Conservation (phyloP, 2,797 vertebrate genomes). For the Hippoglossus hippoglossus region DNA sequence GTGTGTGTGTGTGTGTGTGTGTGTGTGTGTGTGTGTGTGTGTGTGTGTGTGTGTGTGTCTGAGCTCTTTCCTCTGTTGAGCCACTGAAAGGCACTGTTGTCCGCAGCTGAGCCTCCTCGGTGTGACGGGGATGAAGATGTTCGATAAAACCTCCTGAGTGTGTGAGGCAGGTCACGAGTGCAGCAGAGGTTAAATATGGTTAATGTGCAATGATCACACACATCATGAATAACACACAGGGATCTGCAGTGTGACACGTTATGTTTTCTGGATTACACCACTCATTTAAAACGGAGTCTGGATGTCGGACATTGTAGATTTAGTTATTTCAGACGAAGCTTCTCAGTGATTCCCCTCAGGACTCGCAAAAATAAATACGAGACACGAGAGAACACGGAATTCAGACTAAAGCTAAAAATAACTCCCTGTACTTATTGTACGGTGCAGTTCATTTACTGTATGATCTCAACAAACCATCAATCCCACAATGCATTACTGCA, state of each 20-base stretch:
- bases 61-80: slow-evolving; percentile 32
- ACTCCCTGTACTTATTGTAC: neutral
- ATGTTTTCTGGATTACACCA: neutral
- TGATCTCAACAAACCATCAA: neutral
- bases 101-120: slow-evolving; percentile 50
- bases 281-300: neutral
- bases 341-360: too few relatives aligned
- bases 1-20: too few relatives aligned
- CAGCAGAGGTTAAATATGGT: slow-evolving; percentile 13
- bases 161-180: slow-evolving; percentile 17
- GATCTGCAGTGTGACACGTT: too few relatives aligned
- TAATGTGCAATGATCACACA: slow-evolving; percentile 9
- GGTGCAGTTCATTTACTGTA: neutral
- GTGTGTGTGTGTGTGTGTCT: too few relatives aligned
- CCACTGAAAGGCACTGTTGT: slow-evolving; percentile 80
- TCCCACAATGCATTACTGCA: neutral
- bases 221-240: neutral
- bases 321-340: neutral
- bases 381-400: neutral
- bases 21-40: too few relatives aligned
- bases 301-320: neutral
- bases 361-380: too few relatives aligned
- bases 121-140: slow-evolving; percentile 10
- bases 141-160: slow-evolving; percentile 21
- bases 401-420: neutral